Conservation (phyloP, 2,888 invertebrate species). For the Prosopocoilus inquinatus region DNA sequence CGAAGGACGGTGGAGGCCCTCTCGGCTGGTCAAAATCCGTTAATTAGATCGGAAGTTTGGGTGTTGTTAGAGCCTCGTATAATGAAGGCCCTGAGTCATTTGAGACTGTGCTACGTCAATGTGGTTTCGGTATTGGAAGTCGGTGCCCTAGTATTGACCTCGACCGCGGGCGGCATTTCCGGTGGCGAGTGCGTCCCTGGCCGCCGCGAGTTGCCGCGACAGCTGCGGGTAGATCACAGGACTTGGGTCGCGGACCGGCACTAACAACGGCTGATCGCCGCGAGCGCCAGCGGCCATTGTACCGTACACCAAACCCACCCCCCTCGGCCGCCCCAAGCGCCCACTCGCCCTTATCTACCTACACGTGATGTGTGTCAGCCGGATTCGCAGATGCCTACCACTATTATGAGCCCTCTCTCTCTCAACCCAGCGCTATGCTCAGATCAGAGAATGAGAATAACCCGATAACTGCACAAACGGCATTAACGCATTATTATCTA, state of each 20-base stretch:
- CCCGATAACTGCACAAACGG: slow-evolving; percentile 2
- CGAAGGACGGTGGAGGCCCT: no score
- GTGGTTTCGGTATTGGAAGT: slow-evolving; percentile 5
- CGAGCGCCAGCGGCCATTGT: slow-evolving; percentile 51
- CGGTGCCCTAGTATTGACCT: slow-evolving; percentile 15
- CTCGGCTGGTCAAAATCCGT: no score
- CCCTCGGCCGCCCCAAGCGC: slow-evolving; percentile 20
- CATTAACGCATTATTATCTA: neutral
- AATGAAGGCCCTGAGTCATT: no score
- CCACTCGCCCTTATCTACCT: slow-evolving; percentile 33
- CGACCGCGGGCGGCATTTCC: slow-evolving; percentile 28
- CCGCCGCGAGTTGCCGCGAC: slow-evolving; percentile 32
- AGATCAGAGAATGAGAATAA: neutral
- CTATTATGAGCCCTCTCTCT: slow-evolving; percentile 19
- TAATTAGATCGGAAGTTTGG: no score
- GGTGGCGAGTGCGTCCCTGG: slow-evolving; percentile 32
- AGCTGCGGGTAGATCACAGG: slow-evolving; percentile 35
- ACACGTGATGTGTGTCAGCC: slow-evolving; percentile 32
- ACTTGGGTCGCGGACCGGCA: slow-evolving; percentile 50
- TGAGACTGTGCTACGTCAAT: no score
- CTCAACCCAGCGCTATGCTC: neutral
- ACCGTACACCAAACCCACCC: slow-evolving; percentile 36
- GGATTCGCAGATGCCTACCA: slow-evolving; percentile 24
- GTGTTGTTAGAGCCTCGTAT: no score
- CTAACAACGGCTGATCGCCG: slow-evolving; percentile 53